A percentile compares a stretch with the other conserved stretches of the same genome.
phyloP scores from a whole-genome alignment of 1,140 invertebrate genomes.

The Drosophila funebris region DNA sequence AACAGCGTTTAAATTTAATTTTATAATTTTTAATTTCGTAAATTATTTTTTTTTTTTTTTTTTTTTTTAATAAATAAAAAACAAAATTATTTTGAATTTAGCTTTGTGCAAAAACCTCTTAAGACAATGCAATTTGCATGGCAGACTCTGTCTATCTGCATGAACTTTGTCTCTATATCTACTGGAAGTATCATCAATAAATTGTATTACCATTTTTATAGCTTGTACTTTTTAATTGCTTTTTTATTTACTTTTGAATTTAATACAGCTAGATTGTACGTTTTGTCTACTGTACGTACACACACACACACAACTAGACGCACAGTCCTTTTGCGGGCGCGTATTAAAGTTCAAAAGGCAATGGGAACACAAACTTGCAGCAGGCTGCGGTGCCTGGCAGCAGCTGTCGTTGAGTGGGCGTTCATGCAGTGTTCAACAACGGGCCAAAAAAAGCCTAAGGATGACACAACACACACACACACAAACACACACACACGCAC shows the following conservation, averaged over 20 bases:
- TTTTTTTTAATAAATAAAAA: no score
- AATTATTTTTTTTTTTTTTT: neutral
- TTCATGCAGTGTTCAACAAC: slow-evolving; percentile 57
- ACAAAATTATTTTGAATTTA: no score
- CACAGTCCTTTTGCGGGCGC: slow-evolving; percentile 9
- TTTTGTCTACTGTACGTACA: neutral
- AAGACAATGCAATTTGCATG: no score
- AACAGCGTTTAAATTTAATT: neutral
- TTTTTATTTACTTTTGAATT: no score
- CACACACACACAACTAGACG: neutral
- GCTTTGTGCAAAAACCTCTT: no score
- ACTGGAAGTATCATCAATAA: no score
- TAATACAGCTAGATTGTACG: neutral
- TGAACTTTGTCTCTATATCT: no score
- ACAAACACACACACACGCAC: slow-evolving; percentile 4
- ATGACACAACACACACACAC: slow-evolving; percentile 52
- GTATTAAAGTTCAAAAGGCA: slow-evolving; percentile 68
- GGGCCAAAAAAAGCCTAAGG: slow-evolving; percentile 59
- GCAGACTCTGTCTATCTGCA: no score
- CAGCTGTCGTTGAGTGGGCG: slow-evolving; percentile 60
- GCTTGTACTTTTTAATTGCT: neutral
- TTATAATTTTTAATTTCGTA: neutral
- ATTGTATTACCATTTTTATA: no score
- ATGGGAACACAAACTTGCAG: slow-evolving; percentile 45
- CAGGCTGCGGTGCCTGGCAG: slow-evolving; percentile 27